Evolutionary conservation across 2,888 invertebrate genomes (phyloP).

Genomic region (Drosophila nr. fundita): DNA sequence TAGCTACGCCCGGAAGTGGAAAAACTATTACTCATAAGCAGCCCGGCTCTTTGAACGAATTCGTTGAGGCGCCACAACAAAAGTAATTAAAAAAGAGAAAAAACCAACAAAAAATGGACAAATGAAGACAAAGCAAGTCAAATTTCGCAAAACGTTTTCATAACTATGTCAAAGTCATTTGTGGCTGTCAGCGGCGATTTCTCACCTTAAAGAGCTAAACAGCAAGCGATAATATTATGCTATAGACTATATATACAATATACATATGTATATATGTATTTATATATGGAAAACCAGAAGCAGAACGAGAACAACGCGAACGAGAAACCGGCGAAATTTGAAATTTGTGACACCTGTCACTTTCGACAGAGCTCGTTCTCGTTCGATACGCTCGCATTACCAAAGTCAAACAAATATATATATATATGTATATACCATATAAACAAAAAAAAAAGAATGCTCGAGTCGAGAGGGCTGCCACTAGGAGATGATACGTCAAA

Average conservation of each 20-base stretch:
- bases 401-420: not conserved
- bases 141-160: constrained; percentile 29
- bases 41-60: not conserved
- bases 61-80: constrained; percentile 39
- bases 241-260: not conserved
- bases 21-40: constrained; percentile 1
- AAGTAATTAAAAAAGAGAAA: constrained; percentile 18
- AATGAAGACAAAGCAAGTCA: constrained; percentile 22
- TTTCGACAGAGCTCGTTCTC: constrained; percentile 1
- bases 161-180: constrained; percentile 73
- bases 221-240: not conserved
- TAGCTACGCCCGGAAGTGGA: constrained; percentile 15
- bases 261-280: not conserved
- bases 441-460: not conserved
- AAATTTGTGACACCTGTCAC: constrained; percentile 3
- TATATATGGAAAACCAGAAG: constrained; percentile 11
- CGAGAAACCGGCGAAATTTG: constrained; percentile 1
- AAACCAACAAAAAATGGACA: constrained; percentile 1
- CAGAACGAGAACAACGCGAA: constrained; percentile 7
- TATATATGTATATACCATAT: not conserved
- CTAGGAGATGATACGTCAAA: not conserved
- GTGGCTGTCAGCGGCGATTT: constrained; percentile 17
- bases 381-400: constrained; percentile 3
- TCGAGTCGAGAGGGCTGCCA: not conserved
- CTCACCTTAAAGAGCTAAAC: constrained; percentile 31